phyloP scores from a whole-genome alignment of 1,140 invertebrate species.

The Coenobita brevimanus region DNA sequence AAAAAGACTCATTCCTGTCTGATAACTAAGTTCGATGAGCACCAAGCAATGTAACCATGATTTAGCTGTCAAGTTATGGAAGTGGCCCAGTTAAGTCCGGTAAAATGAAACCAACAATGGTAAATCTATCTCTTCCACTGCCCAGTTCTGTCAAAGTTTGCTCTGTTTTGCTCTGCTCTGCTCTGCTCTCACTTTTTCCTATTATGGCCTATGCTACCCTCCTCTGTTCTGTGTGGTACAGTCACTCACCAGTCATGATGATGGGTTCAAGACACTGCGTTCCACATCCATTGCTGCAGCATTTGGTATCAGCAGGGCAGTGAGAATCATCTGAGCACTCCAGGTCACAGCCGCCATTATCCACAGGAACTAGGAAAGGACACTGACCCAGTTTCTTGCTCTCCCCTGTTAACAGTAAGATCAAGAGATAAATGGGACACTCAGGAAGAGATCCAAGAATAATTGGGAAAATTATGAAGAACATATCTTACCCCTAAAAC shows the following conservation, averaged over 20 bases:
- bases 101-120: no score
- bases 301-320: conserved; percentile 81
- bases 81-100: no score
- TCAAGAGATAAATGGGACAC: not conserved
- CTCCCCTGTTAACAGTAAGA: conserved; percentile 9
- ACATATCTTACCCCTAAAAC: no score
- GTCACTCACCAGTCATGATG: conserved; percentile 77
- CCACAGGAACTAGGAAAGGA: conserved; percentile 82
- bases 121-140: not conserved
- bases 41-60: no score
- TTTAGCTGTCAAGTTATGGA: no score
- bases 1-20: no score
- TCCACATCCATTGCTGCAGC: conserved; percentile 90
- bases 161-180: not conserved
- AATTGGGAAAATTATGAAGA: no score
- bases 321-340: conserved; percentile 85
- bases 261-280: conserved; percentile 84
- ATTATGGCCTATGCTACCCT: no score
- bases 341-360: conserved; percentile 81
- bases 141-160: not conserved
- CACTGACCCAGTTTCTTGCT: conserved; percentile 83
- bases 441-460: not conserved
- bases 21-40: no score
- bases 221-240: not conserved
- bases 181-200: no score